Evolutionary conservation across 2,888 invertebrate species (phyloP).

Genomic region (Himalopsyche kuldschensis): DNA sequence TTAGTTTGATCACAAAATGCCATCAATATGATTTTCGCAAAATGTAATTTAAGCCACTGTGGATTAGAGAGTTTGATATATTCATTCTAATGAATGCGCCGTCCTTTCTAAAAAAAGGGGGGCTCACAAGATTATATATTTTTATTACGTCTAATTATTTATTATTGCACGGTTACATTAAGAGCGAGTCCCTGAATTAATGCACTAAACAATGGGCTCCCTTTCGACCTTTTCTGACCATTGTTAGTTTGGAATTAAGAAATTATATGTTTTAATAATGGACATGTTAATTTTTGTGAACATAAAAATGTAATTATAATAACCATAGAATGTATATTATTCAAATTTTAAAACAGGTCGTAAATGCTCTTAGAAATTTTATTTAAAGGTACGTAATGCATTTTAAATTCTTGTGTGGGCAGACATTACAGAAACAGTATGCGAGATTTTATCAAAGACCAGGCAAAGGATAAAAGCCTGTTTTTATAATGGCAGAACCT

Average conservation of each 20-base stretch:
- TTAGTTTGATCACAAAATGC: no score
- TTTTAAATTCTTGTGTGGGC: no score
- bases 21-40: no score
- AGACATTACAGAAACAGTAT: no score
- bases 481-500: no score
- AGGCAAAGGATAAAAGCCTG: no score
- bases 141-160: slow-evolving; percentile 36
- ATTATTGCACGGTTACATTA: slow-evolving; percentile 27
- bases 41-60: not conserved
- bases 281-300: not conserved
- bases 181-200: slow-evolving; percentile 23
- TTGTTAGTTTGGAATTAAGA: slow-evolving; percentile 9
- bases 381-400: no score
- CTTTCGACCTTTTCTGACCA: not conserved
- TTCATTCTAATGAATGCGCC: slow-evolving; percentile 15
- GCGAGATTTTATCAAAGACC: no score
- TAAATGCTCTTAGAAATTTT: not conserved
- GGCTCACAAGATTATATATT: slow-evolving; percentile 26
- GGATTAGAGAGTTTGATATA: not conserved
- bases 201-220: slow-evolving; percentile 17
- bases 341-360: not conserved
- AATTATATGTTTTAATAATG: slow-evolving; percentile 9
- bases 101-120: not conserved
- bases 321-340: not conserved
- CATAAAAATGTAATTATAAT: not conserved